phyloP scores from a whole-genome alignment of 2,113 vertebrate species.

The Psilopogon haemacephalus region DNA sequence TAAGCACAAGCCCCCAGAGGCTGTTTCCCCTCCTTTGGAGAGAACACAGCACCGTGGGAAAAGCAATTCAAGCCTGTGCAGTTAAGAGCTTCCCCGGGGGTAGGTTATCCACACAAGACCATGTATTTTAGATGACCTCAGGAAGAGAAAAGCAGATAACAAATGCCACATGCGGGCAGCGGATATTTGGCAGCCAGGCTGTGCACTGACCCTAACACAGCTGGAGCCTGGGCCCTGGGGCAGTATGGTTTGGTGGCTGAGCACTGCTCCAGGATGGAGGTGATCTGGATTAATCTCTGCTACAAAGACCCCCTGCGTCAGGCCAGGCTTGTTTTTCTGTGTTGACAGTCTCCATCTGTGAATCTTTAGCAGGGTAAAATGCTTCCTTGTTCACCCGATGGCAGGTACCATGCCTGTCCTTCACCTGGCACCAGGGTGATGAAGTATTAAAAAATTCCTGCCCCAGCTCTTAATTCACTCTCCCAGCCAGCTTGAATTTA shows the following conservation, averaged over 20 bases:
- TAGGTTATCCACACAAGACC: background rate
- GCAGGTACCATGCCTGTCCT: accelerated
- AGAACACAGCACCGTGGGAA: background rate
- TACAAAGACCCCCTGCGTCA: background rate
- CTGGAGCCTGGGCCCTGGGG: background rate
- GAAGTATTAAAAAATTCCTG: background rate
- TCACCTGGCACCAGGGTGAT: background rate
- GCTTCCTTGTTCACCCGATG: background rate
- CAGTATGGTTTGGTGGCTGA: background rate
- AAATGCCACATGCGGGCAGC: background rate
- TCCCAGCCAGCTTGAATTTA: background rate
- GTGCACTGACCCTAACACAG: background rate
- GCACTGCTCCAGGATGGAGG: background rate
- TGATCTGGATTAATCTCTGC: background rate
- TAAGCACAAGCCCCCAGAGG: background rate
- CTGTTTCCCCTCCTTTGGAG: background rate
- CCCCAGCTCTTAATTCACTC: background rate
- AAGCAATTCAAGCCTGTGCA: background rate
- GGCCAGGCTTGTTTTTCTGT: background rate
- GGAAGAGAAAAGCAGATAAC: background rate
- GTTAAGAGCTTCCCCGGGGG: background rate
- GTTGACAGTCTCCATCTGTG: too few species aligned
- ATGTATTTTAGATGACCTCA: background rate
- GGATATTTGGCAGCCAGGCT: background rate
- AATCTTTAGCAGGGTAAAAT: background rate